Evolutionary conservation across 2,797 vertebrate genomes (phyloP), one percentile per base, ranked within the genome.

Genomic region (Gymnoscopelus braueri): DNA sequence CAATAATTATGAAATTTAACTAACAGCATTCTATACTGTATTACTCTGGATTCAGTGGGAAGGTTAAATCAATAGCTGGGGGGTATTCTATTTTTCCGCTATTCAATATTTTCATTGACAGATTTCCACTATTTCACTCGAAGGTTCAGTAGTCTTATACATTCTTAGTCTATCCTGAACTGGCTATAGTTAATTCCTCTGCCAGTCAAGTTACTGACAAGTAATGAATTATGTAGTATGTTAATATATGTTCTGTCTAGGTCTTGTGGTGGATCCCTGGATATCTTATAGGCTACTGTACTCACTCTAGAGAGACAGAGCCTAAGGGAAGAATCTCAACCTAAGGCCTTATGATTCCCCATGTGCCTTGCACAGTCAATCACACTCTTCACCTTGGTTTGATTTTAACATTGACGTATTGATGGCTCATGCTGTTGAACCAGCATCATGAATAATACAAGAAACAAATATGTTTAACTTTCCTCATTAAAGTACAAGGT

Each of bases 381-480:
- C 89, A 85, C 64, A 61, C 72, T 2, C 24, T 76, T 90, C 85
- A 87, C 88, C 86, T 89, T 88, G 81, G 84, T 89, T 86, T 89
- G 87, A 91, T 91, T 88, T 85, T 82, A 80, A 65, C 73, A 75
- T 84, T 69, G 74, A 88, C 82, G 84, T 90, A 91, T 88, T 83
- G 83, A 86, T 88, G 67, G 70, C 77, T 88, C 70, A 52, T 68
- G 83, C 81, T 60, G 79, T 80, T 87, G 82, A 84, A 84, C 66
- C 70, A 67, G 73, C 78, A 70, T 81, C 78, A 90, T 93, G 86
- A 91, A 90, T 92, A 90, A 90, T 84, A 87, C 85, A 85, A 80
- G 66, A 55, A 64, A 81, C 78, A 90, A 79, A 82, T 87, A 83
- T 82, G 84, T 87, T 90, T 88, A 85, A 86, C 74, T 85, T 84